Evolutionary conservation across 2,113 vertebrate genomes (phyloP), one percentile per base, ranked within the genome.

Genomic region (Pleuronectes platessa): DNA sequence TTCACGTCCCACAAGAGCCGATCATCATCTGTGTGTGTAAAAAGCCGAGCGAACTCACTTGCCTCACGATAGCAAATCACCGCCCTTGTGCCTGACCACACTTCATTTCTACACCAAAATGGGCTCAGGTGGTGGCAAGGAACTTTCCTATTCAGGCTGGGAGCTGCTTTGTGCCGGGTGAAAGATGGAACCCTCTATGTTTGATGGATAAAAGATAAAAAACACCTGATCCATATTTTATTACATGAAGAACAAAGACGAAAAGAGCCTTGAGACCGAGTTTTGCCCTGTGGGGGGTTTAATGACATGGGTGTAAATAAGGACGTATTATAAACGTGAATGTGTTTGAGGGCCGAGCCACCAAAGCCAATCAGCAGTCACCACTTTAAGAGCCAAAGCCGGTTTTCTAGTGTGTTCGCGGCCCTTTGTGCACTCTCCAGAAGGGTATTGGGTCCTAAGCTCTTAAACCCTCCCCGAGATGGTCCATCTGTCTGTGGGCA

Each of bases 391-490:
- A 82, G 61, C 61, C 66, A 77, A 79, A 77, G 71, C 61, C 63
- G 47, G 61, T 79, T 80, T 67, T 58, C 68, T 49, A 6, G 53
- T 51, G 73, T 85, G 76, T 78, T 76, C 69, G 10, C 63, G 68
- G 56, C 51, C 73, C 74, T 86, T 79, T 88, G 68, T 84, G 58
- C 78, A 56, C 79, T 74, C 61, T 89, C 89, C 81, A 88, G 79
- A 71, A 68, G 80, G 84, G 74, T 85, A 76, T 81, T 83, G 87
- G 83, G 74, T 82, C 78, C 78, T 86, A 84, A 91, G 85, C 87
- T 83, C 58, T 64, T 87, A 91, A 92, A 88, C 68, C 77, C 68
- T 69, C 73, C 71, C 60, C 85, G 64, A 72, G 88, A 82, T 82
- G 74, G 40, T 73, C 83, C 65, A 69, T 85, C 87, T 86, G 86